Evolutionary conservation across 53 echinoderm and acorn worm species (phyloP), one percentile per base, ranked within the genome.

Genomic region (Holothuria leucospilota): DNA sequence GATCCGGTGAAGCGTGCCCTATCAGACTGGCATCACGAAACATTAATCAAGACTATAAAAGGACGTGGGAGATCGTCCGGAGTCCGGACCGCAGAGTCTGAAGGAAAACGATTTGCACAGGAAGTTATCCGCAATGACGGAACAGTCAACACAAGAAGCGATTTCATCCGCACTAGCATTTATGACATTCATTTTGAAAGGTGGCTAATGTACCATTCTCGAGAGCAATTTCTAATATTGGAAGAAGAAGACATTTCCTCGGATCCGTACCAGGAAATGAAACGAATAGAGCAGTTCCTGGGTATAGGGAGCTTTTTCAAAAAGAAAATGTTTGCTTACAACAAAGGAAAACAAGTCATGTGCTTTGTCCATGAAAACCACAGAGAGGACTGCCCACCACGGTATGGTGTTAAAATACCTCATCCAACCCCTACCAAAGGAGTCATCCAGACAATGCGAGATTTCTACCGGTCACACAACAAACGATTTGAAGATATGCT

Each of bases 1-100:
- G 90, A 90, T 72, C 90, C 90, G 4, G 86, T 90, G 40, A 71
- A 85, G 29, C 86, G 90, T 13, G 80, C 82, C 2, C 60, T 86
- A 20, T 90, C 90, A 4, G 90, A 90, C 30, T 90, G 65, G 65
- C 23, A 64, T 20, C 68, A 66, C 51, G 68, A 64, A 24, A 49
- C 34, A 26, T 20, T 16, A 26, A 42, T 83, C 8, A 27, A 62
- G 27, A 14, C 56, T 1, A 18, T 0, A 1, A 60, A 61, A 5
- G 28, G 18, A 15, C 15, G 81, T 23, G 13, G n/a, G 16, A 81
- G 39, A 1, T 9, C 18, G 1, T 61, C 39, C 56, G 27, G 14
- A 28, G 26, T 24, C 29, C 29, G 30, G 20, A 81, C 34, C 38
- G 26, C 60, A 8, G 13, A 60, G 28, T 59, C 34, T 25, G 68